Evolutionary conservation across 2,113 vertebrate species (phyloP), one percentile per base, ranked within the genome.

Genomic region (Calypte anna): DNA sequence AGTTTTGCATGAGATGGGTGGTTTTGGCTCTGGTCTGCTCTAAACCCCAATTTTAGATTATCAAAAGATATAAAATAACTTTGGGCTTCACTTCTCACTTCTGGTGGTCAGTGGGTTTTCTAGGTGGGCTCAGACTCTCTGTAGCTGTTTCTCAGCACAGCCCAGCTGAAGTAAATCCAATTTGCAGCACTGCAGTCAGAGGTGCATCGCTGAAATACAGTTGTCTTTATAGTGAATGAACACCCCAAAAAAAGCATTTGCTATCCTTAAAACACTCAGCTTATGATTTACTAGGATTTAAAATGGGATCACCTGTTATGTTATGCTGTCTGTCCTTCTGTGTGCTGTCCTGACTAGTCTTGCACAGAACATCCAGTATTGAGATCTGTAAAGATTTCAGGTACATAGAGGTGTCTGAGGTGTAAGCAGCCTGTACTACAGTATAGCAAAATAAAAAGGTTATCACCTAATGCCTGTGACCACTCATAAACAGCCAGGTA

Each of bases 401-500:
- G 19, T 44, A 23, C 61, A 2, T 25, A 67, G 31, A 43, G 0
- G 2, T 23, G 5, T 64, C n/a, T 21, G 10, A 67, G 43, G 12
- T 27, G 4, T 14, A 46, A 40, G 14, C 6, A 2, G 27, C 14
- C 85, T 78, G 17, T 27, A 53, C 23, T 24, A 12, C 54, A 33
- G 10, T 24, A 30, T 2, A 63, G 20, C 30, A 70, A 70, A 59
- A 80, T 10, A 28, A 62, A 87, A 90, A 64, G 1, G 12, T 54
- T 54, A n/a, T 31, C 17, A 7, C 28, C 61, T 53, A 40, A 20
- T 51, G 58, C 17, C 44, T 63, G 17, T 33, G 43, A 36, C 7
- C 3, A 0, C 55, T 86, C 25, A 55, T 38, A 86, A 51, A 21
- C 12, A 6, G 50, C 7, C 0, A 2, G 19, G 15, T 1, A 36